A percentile compares a stretch with the other conserved stretches of the same genome.
Evolutionary conservation across 2,113 vertebrate species (phyloP).

Genomic region (Falco punctatus): DNA sequence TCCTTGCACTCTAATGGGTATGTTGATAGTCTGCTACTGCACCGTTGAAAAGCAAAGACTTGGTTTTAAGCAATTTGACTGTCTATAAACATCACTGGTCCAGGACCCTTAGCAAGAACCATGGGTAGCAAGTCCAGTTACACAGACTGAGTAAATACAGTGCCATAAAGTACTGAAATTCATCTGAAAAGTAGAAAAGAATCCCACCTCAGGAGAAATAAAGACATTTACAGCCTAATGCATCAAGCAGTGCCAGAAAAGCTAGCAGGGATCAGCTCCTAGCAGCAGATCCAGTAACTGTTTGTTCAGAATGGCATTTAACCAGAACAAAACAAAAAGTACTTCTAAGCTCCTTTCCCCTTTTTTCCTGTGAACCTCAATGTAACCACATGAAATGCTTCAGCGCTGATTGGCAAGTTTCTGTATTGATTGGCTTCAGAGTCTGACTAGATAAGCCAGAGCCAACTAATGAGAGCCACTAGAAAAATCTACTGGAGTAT

Average conservation of each 20-base stretch:
- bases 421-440: constrained; percentile 58
- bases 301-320: constrained; percentile 19
- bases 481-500: constrained; percentile 35
- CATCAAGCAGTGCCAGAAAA: not conserved
- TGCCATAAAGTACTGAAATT: not conserved
- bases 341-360: not conserved
- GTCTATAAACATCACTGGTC: not conserved
- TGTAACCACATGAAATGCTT: constrained; percentile 23
- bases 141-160: not conserved
- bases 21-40: not conserved
- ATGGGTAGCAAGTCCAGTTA: not conserved
- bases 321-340: constrained; percentile 37
- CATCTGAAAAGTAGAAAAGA: not conserved
- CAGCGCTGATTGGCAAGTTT: constrained; percentile 38
- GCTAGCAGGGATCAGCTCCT: not conserved
- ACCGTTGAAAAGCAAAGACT: not conserved
- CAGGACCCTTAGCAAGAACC: not conserved
- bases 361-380: not conserved
- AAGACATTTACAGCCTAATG: not conserved
- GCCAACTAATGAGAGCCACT: constrained; percentile 47
- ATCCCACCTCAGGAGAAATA: not conserved
- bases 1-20: not conserved
- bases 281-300: not conserved
- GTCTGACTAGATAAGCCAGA: constrained; percentile 52
- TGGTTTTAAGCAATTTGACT: not conserved